Conservation (phyloP, 2,797 vertebrate genomes). For the Halcyon leucocephala region DNA sequence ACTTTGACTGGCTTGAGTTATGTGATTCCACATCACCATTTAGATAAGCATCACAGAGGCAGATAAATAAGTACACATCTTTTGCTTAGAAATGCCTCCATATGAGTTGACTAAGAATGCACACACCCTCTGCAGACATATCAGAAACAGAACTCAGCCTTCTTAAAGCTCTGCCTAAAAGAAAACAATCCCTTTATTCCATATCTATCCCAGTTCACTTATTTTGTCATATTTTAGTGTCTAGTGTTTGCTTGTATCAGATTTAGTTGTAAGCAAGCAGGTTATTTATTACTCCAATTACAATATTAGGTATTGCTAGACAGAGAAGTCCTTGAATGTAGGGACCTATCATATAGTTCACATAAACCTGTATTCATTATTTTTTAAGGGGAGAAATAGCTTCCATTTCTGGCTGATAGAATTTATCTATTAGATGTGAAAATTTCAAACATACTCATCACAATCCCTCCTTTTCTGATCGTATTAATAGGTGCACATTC, state of each 20-base stretch:
- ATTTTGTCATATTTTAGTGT: background rate
- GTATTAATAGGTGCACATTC: conserved; percentile 32
- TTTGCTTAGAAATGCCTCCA: background rate
- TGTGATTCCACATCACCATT: background rate
- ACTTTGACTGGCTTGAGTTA: background rate
- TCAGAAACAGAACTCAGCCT: background rate
- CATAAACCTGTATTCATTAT: conserved; percentile 2
- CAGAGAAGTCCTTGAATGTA: conserved; percentile 1
- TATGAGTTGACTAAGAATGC: background rate
- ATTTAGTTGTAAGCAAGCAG: conserved; percentile 1
- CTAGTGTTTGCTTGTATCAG: background rate
- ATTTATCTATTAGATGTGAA: conserved; percentile 53
- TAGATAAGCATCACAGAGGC: background rate
- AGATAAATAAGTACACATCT: background rate
- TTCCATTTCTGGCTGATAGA: conserved; percentile 50
- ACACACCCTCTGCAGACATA: background rate
- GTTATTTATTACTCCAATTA: conserved; percentile 18
- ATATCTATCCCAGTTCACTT: background rate
- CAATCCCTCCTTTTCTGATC: conserved; percentile 4
- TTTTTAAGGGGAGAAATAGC: background rate
- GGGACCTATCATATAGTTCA: background rate
- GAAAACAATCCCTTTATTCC: background rate
- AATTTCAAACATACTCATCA: conserved; percentile 47
- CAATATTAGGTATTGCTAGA: background rate
- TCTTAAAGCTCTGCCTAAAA: background rate